Conservation (phyloP, 2,797 vertebrate genomes). For the Propithecus deckenii region DNA sequence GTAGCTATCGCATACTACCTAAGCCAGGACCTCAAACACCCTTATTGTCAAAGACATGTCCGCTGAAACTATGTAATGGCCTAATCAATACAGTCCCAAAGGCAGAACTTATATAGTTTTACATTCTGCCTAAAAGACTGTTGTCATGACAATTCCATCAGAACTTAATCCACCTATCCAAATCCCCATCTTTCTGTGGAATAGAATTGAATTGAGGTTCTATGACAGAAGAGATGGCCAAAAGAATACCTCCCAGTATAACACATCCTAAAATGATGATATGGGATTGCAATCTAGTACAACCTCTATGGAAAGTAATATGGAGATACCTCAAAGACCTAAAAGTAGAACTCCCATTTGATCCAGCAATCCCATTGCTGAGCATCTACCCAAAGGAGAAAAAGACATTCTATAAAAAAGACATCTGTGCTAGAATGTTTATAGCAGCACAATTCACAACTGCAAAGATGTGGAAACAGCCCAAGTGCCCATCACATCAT, state of each 20-base stretch:
- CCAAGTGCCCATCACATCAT: too few relatives aligned
- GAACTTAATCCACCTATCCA: neutral
- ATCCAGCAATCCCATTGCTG: too few relatives aligned
- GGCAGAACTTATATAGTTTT: slow-evolving; percentile 13
- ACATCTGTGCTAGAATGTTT: too few relatives aligned
- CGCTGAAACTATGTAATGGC: neutral
- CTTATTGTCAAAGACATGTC: neutral
- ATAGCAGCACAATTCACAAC: too few relatives aligned
- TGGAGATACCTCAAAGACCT: too few relatives aligned
- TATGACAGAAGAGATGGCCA: neutral
- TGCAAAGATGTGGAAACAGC: too few relatives aligned
- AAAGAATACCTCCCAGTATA: neutral
- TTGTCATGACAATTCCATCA: neutral
- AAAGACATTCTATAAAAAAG: too few relatives aligned
- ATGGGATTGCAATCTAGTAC: too few relatives aligned
- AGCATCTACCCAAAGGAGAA: too few relatives aligned
- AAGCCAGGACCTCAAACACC: neutral
- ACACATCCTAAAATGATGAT: neutral
- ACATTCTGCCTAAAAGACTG: neutral
- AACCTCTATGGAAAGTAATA: too few relatives aligned
- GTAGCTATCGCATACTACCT: neutral
- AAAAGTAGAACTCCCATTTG: too few relatives aligned
- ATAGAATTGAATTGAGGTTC: neutral
- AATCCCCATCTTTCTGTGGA: neutral
- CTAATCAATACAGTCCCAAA: slow-evolving; percentile 24